These are phyloP conservation scores for Orchestes rusci DNA, from an alignment of 2,888 invertebrate species.

Conservation along the genomic window DNA sequence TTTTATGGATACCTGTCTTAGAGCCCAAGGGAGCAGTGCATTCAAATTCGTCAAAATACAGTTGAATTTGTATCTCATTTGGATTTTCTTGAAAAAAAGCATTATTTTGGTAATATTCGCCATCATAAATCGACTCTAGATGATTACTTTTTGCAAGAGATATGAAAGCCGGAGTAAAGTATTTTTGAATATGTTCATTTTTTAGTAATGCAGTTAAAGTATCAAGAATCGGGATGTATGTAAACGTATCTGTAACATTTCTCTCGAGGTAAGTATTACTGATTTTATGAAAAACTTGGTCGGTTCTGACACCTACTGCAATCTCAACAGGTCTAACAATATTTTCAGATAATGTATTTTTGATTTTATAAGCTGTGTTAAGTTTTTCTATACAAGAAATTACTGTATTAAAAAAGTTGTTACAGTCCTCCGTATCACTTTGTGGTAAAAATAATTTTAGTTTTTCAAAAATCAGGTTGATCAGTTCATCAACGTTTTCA, in stretches of 20 bases:
- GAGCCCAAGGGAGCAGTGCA: slow-evolving; percentile 19
- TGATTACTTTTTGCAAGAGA: background rate
- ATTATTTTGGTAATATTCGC: background rate
- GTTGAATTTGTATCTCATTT: slow-evolving; percentile 16
- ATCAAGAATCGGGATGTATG: slow-evolving; percentile 9
- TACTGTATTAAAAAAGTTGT: slow-evolving; percentile 1
- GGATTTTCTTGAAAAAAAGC: slow-evolving; percentile 3
- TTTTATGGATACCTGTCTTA: slow-evolving; percentile 25
- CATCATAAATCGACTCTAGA: slow-evolving; percentile 2
- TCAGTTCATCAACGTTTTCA: no score
- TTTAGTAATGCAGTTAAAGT: slow-evolving; percentile 1
- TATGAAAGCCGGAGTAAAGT: background rate
- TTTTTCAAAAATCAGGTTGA: no score
- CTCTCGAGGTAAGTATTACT: slow-evolving; percentile 4
- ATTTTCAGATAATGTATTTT: slow-evolving; percentile 1
- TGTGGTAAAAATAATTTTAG: no score
- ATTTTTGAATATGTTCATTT: slow-evolving; percentile 4
- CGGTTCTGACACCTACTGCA: background rate
- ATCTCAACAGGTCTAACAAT: slow-evolving; percentile 3
- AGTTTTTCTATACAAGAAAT: background rate
- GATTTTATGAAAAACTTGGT: slow-evolving; percentile 2
- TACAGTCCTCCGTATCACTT: no score
- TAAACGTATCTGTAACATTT: slow-evolving; percentile 7
- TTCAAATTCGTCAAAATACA: slow-evolving; percentile 27
- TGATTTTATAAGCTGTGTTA: slow-evolving; percentile 4